These are phyloP conservation scores for Siderastrea radians DNA, from an alignment of 92 coral and sea anemone genomes.

Conservation along the genomic window DNA sequence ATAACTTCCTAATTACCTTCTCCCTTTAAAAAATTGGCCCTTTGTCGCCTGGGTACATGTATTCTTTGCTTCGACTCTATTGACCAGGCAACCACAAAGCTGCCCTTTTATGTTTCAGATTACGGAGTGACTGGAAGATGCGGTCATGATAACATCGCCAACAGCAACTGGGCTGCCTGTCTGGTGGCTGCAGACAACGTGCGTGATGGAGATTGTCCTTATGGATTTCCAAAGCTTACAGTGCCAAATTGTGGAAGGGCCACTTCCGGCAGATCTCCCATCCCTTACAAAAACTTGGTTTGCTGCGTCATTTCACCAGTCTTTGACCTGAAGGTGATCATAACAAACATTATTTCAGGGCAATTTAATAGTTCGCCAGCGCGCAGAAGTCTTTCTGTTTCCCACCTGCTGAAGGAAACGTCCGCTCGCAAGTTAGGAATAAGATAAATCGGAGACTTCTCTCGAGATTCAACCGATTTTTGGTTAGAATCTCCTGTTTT, in stretches of 20 bases:
- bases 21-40: no score
- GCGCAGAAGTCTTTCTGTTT: no score
- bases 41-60: no score
- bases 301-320: constrained; percentile 13
- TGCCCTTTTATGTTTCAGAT: neutral
- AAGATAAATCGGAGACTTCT: no score
- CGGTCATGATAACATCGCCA: neutral
- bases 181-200: constrained; percentile 28
- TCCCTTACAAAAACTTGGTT: constrained; percentile 6
- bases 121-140: constrained; percentile 6
- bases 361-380: no score
- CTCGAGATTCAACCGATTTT: no score
- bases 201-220: constrained; percentile 19
- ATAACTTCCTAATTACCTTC: no score
- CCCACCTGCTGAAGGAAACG: no score
- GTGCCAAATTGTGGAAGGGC: neutral
- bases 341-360: neutral
- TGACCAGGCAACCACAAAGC: neutral
- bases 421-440: no score
- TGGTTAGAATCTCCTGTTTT: no score
- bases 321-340: neutral
- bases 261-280: neutral
- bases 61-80: no score
- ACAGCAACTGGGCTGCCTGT: constrained; percentile 30
- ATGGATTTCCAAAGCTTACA: constrained; percentile 4